These are phyloP conservation scores for Gnathonemus longibarbis DNA, from an alignment of 2,113 vertebrate genomes.

Conservation along the genomic window DNA sequence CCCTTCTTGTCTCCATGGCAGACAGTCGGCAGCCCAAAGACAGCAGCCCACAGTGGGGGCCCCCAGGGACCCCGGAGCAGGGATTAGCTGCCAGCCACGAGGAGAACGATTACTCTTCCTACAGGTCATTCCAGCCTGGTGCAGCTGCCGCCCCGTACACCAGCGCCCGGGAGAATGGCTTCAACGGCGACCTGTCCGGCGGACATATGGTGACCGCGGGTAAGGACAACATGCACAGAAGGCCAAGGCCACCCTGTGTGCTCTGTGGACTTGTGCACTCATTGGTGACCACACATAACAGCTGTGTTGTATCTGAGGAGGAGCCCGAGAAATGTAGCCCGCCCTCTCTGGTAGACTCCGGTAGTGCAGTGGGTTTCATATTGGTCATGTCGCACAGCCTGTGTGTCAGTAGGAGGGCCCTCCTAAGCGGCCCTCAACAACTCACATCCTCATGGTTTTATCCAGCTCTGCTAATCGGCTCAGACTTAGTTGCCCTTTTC, in stretches of 20 bases:
- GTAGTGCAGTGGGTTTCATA: background rate
- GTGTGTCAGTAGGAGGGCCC: background rate
- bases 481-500: background rate
- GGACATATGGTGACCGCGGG: conserved; percentile 86
- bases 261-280: background rate
- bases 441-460: background rate
- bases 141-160: conserved; percentile 60
- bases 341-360: background rate
- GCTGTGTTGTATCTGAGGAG: background rate
- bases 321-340: background rate
- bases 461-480: background rate
- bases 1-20: conserved; percentile 69
- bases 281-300: background rate
- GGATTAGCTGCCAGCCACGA: conserved; percentile 64
- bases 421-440: background rate
- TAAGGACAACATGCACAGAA: conserved; percentile 47
- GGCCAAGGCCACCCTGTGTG: background rate
- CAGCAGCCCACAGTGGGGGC: conserved; percentile 80
- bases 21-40: conserved; percentile 88
- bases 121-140: conserved; percentile 68
- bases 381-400: background rate
- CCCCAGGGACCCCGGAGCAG: conserved; percentile 76
- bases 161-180: conserved; percentile 82
- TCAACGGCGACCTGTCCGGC: conserved; percentile 81
- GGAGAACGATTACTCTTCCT: conserved; percentile 83